These are phyloP conservation scores for Mesitornis unicolor DNA, from an alignment of 2,113 vertebrate species.

Conservation along the genomic window DNA sequence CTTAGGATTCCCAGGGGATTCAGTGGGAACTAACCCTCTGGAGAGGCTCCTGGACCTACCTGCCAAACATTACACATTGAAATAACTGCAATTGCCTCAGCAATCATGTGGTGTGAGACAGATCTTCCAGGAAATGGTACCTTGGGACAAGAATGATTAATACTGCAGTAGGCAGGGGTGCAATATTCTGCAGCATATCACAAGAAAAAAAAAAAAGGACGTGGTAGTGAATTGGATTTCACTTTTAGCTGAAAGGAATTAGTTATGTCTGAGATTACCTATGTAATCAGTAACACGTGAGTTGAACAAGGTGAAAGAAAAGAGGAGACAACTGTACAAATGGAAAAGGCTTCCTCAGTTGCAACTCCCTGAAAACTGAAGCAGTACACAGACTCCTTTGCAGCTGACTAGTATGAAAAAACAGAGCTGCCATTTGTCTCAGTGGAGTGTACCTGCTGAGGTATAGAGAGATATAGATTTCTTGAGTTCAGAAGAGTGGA, in stretches of 20 bases:
- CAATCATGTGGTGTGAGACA: background rate
- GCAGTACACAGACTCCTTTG: background rate
- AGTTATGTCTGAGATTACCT: background rate
- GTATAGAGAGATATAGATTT: background rate
- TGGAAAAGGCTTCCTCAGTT: background rate
- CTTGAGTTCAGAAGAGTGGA: background rate
- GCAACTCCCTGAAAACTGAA: background rate
- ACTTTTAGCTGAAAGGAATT: background rate
- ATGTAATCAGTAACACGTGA: background rate
- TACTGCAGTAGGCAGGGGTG: background rate
- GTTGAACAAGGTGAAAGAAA: background rate
- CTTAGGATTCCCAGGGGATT: background rate
- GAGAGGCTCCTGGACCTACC: background rate
- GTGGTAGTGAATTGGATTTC: background rate
- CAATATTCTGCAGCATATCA: background rate
- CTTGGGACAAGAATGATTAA: constrained; percentile 16
- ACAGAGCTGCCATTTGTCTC: background rate
- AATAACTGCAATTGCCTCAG: background rate
- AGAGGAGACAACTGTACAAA: background rate
- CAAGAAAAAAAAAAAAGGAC: background rate
- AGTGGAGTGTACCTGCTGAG: background rate
- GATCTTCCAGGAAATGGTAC: background rate
- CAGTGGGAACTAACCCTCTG: background rate
- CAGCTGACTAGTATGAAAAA: background rate
- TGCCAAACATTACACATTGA: background rate